Evolutionary conservation across 2,113 vertebrate genomes (phyloP).

Genomic region (Caracal caracal): DNA sequence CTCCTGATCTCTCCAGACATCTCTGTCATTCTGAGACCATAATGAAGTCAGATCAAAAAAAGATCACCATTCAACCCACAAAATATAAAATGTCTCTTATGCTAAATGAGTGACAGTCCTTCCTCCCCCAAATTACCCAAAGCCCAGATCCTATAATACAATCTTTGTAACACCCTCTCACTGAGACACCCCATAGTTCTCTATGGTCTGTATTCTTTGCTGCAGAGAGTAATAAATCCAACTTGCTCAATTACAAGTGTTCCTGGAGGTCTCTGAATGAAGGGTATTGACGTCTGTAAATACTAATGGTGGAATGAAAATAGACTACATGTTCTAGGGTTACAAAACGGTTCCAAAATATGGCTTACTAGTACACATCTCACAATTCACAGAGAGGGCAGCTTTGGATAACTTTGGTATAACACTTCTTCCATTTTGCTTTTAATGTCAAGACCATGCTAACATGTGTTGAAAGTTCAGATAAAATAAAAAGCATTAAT

Average conservation of each 20-base stretch:
- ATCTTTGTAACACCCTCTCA: neutral
- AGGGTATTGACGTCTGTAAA: neutral
- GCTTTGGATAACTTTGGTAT: neutral
- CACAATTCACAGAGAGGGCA: neutral
- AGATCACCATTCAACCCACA: neutral
- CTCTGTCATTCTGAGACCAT: neutral
- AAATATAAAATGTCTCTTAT: neutral
- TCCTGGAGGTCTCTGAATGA: neutral
- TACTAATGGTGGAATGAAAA: neutral
- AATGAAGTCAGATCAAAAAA: neutral
- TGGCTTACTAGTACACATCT: neutral
- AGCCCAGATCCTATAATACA: neutral
- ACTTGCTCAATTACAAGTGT: neutral
- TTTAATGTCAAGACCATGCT: neutral
- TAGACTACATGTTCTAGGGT: neutral
- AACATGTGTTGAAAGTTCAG: neutral
- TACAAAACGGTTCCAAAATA: constrained; percentile 16
- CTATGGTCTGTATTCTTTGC: neutral
- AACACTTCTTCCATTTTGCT: neutral
- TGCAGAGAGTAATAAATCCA: neutral
- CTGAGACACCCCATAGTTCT: neutral
- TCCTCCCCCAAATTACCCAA: neutral
- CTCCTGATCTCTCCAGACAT: neutral
- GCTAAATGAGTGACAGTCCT: neutral
- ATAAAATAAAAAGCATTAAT: neutral